Percentiles rank a stretch among this genome's conserved stretches.
These are phyloP conservation scores for Zelleria hepariella DNA, from an alignment of 2,888 invertebrate species.

Conservation along the genomic window DNA sequence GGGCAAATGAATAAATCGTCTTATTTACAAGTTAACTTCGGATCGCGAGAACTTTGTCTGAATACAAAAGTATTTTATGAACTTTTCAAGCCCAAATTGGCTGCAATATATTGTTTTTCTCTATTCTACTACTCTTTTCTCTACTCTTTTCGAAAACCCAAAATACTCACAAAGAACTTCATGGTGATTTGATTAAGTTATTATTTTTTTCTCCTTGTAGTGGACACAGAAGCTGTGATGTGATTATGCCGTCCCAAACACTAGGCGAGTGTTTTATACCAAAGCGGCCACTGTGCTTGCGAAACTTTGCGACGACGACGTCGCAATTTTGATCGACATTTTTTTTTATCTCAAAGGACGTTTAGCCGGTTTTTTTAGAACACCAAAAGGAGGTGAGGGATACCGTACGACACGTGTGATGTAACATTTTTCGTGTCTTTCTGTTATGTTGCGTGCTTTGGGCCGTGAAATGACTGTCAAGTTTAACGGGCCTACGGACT, in stretches of 20 bases:
- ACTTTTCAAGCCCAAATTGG: too few relatives aligned
- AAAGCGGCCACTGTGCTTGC: neutral
- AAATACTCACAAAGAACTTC: neutral
- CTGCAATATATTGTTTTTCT: too few relatives aligned
- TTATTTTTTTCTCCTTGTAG: neutral
- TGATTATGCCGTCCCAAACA: neutral
- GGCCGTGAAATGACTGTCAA: neutral
- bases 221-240: neutral
- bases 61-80: too few relatives aligned
- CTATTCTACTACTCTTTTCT: too few relatives aligned
- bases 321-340: neutral
- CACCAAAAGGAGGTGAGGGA: neutral
- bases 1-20: too few relatives aligned
- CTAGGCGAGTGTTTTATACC: neutral
- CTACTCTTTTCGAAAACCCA: too few relatives aligned
- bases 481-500: neutral
- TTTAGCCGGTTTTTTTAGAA: neutral
- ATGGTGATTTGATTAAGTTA: neutral
- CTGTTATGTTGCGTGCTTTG: neutral
- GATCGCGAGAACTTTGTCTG: too few relatives aligned
- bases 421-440: neutral
- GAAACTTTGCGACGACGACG: too few relatives aligned
- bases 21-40: too few relatives aligned
- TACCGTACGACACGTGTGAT: too few relatives aligned
- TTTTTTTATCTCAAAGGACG: neutral